Base-by-base conservation (phyloP, 2,888 invertebrate species). In the Volucella zonaria region DNA sequence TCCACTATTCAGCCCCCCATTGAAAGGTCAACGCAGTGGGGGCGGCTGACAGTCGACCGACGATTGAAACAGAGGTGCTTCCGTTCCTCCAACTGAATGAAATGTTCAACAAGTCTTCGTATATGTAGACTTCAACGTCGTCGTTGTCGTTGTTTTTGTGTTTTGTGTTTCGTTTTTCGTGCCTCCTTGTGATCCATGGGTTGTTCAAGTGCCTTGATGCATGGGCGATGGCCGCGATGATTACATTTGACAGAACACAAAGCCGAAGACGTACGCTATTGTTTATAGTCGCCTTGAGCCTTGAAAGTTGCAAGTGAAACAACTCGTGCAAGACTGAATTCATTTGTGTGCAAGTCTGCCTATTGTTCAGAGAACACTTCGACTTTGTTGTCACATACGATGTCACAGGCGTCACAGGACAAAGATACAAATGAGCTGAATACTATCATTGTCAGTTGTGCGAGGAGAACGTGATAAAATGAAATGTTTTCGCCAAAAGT, bases 101-200 rank as follows among this genome's bases (percentile, higher is more conserved):
- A 31, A 67, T 15, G 61, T 54, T 79, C 83, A 83, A 83, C 83
- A 83, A 75, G 83, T 83, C 61, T 78, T 79, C 49, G 64, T 64
- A 18, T 38, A 66, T 70, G 59, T 58, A 38, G 12, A 49, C 14
- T n/a, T 54, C 43, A n/a, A 14, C 18, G 70, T 67, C 67, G 66
- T 47, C 66, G 70, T 40, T 54, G 73, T 51, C 43, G 4, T 67
- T 38, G 38, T 9, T 45, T 62, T 42, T 45, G n/a, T n/a, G n/a
- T 31, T 31, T 61, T 45, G 15, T 64, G 23, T n/a, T 58, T 64
- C 66, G 18, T 23, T 0, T 23, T 23, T 23, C 3, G 18, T 23
- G 18, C 18, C 18, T 10, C 14, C 52, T 47, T 31, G 31, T 31
- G 18, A 18, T 62, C 56, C 43, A 38, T 1, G 51, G 58, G 40